phyloP scores from a whole-genome alignment of 2,113 vertebrate species.

The Hystrix brachyura region DNA sequence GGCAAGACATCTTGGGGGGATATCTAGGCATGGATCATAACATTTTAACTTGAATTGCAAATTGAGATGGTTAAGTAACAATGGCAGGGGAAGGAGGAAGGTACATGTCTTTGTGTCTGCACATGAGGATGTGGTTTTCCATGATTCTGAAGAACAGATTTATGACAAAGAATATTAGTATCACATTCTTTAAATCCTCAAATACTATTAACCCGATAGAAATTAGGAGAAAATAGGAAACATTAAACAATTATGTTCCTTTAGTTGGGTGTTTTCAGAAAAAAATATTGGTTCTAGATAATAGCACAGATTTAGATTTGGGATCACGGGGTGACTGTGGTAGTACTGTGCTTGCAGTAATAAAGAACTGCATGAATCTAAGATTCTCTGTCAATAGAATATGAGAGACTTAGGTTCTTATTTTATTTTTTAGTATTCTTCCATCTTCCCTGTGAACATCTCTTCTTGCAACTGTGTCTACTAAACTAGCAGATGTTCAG shows the following conservation, averaged over 20 bases:
- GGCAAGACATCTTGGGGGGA: no score
- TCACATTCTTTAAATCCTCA: not conserved
- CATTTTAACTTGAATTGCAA: constrained; percentile 15
- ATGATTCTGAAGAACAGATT: constrained; percentile 15
- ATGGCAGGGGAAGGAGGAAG: not conserved
- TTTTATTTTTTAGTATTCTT: constrained; percentile 40
- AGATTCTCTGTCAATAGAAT: not conserved
- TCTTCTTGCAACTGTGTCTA: not conserved
- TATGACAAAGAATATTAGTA: not conserved
- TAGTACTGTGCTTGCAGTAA: not conserved
- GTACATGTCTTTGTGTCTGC: not conserved
- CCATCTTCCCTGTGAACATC: not conserved
- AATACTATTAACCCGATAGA: not conserved
- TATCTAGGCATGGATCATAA: not conserved
- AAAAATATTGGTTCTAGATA: not conserved
- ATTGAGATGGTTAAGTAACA: not conserved
- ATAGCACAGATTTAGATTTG: not conserved
- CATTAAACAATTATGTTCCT: not conserved
- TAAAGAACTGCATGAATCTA: not conserved
- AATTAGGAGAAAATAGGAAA: constrained; percentile 42
- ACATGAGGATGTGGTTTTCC: not conserved
- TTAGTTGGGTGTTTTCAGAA: not conserved
- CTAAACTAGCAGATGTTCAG: constrained; percentile 16
- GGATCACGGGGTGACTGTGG: not conserved
- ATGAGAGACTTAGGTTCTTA: not conserved